Evolutionary conservation across 2,888 invertebrate genomes (phyloP).

Genomic region (Acanthosepion esculentum): DNA sequence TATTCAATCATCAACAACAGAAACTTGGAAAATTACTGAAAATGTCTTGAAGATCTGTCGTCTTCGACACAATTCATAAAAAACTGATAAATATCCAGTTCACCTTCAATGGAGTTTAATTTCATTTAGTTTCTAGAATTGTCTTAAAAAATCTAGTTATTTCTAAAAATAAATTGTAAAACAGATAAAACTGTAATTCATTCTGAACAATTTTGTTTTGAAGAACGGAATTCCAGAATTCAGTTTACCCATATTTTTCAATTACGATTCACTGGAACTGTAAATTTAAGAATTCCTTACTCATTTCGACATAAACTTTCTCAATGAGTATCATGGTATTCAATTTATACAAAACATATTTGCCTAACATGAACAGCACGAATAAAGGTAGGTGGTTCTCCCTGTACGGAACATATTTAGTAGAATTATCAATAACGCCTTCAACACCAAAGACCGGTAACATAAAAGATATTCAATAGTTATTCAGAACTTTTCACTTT

Average conservation of each 20-base stretch:
- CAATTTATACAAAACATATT: constrained; percentile 33
- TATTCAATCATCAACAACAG: too few relatives aligned
- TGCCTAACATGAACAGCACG: not conserved
- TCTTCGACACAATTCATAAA: too few relatives aligned
- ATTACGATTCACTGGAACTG: not conserved
- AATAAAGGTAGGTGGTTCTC: not conserved
- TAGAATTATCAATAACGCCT: not conserved
- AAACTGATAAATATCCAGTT: too few relatives aligned
- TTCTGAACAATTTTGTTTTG: not conserved
- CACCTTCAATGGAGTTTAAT: too few relatives aligned
- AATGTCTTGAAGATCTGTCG: too few relatives aligned
- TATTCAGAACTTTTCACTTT: not conserved
- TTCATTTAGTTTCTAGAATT: too few relatives aligned
- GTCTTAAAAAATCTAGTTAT: too few relatives aligned
- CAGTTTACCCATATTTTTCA: not conserved
- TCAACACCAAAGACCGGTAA: not conserved
- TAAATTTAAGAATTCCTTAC: not conserved
- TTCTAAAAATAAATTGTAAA: not conserved
- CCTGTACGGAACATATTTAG: not conserved
- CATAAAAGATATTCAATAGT: not conserved
- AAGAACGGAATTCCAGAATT: constrained; percentile 2
- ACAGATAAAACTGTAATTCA: not conserved
- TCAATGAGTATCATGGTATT: not conserved
- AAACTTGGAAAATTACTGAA: too few relatives aligned
- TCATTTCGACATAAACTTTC: not conserved